A percentile compares a stretch with the other conserved stretches of the same genome.
Conservation (phyloP, 2,888 invertebrate genomes). For the Chrysolina oricalcia region DNA sequence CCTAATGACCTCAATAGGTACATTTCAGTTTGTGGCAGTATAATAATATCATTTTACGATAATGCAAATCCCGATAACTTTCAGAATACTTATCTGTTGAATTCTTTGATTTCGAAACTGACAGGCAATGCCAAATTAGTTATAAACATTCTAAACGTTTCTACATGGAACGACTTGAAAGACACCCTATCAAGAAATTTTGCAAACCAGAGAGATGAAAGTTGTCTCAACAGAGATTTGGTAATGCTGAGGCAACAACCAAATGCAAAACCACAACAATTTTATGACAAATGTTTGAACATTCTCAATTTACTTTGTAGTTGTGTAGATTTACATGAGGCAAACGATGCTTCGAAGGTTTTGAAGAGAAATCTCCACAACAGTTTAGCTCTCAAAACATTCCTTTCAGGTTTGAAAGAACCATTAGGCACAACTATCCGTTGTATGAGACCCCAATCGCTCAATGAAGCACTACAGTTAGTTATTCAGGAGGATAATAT, state of each 20-base stretch:
- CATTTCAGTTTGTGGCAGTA: not conserved
- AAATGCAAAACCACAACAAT: slow-evolving; percentile 49
- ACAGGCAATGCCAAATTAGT: slow-evolving; percentile 36
- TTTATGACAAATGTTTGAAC: slow-evolving; percentile 40
- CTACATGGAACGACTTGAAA: slow-evolving; percentile 12
- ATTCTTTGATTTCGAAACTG: slow-evolving; percentile 36
- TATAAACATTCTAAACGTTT: slow-evolving; percentile 37
- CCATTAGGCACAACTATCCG: slow-evolving; percentile 34
- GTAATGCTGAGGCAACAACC: slow-evolving; percentile 44
- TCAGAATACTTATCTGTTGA: slow-evolving; percentile 43
- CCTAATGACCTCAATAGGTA: not conserved
- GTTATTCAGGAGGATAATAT: slow-evolving; percentile 34
- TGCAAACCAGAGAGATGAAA: slow-evolving; percentile 47
- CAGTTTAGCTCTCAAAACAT: slow-evolving; percentile 34
- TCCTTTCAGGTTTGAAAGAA: slow-evolving; percentile 30
- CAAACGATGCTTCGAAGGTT: slow-evolving; percentile 10
- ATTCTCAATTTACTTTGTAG: slow-evolving; percentile 42
- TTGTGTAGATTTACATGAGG: slow-evolving; percentile 39
- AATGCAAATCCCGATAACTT: slow-evolving; percentile 37
- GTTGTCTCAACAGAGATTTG: too few species aligned
- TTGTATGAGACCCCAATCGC: slow-evolving; percentile 27
- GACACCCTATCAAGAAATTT: slow-evolving; percentile 25
- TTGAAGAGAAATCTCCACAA: slow-evolving; percentile 31
- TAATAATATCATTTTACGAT: not conserved
- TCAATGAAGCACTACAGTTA: slow-evolving; percentile 26